These are phyloP conservation scores for Syncerus caffer DNA, from an alignment of 2,797 vertebrate genomes.

Conservation along the genomic window DNA sequence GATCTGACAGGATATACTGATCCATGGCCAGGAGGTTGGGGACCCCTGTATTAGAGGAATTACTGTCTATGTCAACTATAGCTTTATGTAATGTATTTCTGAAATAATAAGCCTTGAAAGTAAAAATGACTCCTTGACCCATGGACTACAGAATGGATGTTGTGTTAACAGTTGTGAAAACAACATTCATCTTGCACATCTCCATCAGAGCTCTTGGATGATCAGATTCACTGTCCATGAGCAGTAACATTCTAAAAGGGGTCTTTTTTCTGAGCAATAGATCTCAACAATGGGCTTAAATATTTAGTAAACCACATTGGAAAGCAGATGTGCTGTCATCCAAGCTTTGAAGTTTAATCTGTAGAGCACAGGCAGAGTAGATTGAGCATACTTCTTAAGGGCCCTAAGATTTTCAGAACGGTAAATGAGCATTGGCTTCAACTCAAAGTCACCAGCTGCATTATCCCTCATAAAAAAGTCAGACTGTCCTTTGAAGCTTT, in stretches of 20 bases:
- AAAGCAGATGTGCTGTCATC: background rate
- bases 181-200: background rate
- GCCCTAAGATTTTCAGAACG: background rate
- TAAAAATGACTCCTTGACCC: background rate
- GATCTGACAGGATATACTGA: background rate
- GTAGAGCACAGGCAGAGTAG: background rate
- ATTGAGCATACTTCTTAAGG: background rate
- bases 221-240: background rate
- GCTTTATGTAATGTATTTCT: background rate
- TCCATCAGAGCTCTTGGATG: background rate
- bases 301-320: background rate
- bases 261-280: background rate
- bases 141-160: background rate
- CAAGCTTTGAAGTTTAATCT: background rate
- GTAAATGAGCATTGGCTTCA: background rate
- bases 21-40: background rate
- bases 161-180: background rate
- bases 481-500: background rate
- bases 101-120: background rate
- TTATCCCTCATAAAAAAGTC: background rate
- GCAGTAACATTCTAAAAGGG: background rate
- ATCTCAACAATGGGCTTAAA: background rate
- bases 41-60: background rate
- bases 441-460: background rate
- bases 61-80: background rate